Evolutionary conservation across 2,113 vertebrate species (phyloP).

Genomic region (Cynocephalus volans): DNA sequence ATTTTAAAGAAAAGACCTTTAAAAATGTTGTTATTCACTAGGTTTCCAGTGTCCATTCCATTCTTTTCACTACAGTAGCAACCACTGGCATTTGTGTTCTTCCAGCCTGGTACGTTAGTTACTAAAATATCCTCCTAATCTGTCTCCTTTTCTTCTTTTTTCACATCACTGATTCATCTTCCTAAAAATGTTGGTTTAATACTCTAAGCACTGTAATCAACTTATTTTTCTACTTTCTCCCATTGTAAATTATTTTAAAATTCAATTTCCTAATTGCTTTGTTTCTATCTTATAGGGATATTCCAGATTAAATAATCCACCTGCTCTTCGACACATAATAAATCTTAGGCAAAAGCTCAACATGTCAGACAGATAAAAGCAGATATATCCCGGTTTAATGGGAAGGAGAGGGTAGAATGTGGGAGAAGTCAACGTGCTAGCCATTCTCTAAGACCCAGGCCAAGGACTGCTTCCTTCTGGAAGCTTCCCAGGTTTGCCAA

Average conservation of each 20-base stretch:
- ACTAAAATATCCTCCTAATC: not conserved
- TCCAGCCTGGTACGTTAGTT: not conserved
- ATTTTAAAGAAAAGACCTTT: too few relatives aligned
- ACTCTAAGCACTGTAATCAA: not conserved
- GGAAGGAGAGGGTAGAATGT: not conserved
- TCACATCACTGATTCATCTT: not conserved
- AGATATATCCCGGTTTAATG: not conserved
- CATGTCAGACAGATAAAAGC: not conserved
- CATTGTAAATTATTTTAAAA: not conserved
- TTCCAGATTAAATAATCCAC: not conserved
- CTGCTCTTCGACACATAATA: not conserved
- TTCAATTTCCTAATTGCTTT: not conserved
- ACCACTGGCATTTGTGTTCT: not conserved
- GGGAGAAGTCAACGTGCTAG: not conserved
- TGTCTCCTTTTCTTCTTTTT: not conserved
- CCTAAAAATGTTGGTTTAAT: not conserved
- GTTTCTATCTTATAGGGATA: not conserved
- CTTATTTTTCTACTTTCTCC: not conserved
- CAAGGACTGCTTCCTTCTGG: not conserved
- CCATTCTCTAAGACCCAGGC: not conserved
- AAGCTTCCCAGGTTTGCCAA: not conserved
- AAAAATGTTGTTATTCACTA: not conserved
- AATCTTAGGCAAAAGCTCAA: not conserved
- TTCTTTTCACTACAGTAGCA: not conserved
- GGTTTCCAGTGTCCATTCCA: not conserved